Evolutionary conservation across 2,797 vertebrate species (phyloP), one percentile per base, ranked within the genome.

Genomic region (Epinephelus coioides): DNA sequence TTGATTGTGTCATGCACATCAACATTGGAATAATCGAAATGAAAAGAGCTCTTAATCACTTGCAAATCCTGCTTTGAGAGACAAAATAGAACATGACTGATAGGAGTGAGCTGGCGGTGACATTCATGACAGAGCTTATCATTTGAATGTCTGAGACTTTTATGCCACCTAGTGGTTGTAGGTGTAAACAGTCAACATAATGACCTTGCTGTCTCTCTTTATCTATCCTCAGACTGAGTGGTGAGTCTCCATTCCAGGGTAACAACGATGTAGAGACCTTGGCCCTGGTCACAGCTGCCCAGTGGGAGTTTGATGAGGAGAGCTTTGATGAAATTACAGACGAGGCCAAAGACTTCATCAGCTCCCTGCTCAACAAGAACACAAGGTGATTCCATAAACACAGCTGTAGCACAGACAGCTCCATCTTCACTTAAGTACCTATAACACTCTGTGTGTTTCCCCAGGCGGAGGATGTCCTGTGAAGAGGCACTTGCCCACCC

Each of bases 231-330:
- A 97, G 97, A 73, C 86, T 98, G 74, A 97, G 97, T 0, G 97
- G 97, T 0, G 97, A 97, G 86, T 98, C 97, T 30, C 97, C 97
- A 0, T 98, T 98, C 91, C 97, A 97, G 88, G 97, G 97, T 8
- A 90, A 93, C 82, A 96, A 84, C 0, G 96, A 97, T 60, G n/a
- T 89, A 13, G 97, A 97, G 89, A 98, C 96, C 0, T 81, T 98
- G 83, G 93, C 94, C 70, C 91, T 95, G 60, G 90, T 97, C 79
- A 98, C 97, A 0, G 95, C 96, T 14, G 96, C 95, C 8, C 88
- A 68, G 78, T 97, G 96, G 96, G 96, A 96, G 66, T 98, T 97
- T 53, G 95, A 96, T 21, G 96, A 97, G 43, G 96, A 97, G 73
- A 96, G 94, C 60, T 97, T 97, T 78, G 92, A 91, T 0, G 96